These are phyloP conservation scores for Cavia porcellus DNA, from an alignment of 2,113 vertebrate species.

Conservation along the genomic window DNA sequence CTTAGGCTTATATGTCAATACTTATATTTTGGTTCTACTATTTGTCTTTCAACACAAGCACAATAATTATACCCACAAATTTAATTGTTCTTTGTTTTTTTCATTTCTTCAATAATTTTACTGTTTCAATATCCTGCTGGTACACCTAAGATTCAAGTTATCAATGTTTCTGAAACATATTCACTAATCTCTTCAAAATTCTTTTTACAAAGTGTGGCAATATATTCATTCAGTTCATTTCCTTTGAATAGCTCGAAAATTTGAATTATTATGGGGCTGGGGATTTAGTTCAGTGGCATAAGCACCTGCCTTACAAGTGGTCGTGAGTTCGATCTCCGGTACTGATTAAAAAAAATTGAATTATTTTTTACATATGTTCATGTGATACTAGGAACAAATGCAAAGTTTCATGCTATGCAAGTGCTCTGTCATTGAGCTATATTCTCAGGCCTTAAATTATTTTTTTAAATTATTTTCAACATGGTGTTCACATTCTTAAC, in stretches of 20 bases:
- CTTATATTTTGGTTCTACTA: background rate
- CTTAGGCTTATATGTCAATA: background rate
- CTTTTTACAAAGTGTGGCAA: background rate
- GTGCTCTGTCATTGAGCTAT: background rate
- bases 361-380: background rate
- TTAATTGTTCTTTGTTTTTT: background rate
- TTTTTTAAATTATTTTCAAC: slow-evolving; percentile 37
- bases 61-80: background rate
- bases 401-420: background rate
- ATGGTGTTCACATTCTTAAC: background rate
- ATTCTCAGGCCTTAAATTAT: background rate
- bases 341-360: too few species aligned
- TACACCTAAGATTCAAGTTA: background rate
- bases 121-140: background rate
- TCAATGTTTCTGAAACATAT: background rate
- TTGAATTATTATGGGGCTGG: too few species aligned
- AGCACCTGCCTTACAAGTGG: too few species aligned
- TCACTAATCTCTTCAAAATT: background rate
- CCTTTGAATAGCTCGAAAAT: background rate
- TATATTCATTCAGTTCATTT: background rate
- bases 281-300: too few species aligned
- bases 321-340: too few species aligned
- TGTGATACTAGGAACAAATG: background rate
- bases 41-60: background rate
- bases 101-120: background rate